phyloP scores from a whole-genome alignment of 2,113 vertebrate species.

The Oxyruncus cristatus region DNA sequence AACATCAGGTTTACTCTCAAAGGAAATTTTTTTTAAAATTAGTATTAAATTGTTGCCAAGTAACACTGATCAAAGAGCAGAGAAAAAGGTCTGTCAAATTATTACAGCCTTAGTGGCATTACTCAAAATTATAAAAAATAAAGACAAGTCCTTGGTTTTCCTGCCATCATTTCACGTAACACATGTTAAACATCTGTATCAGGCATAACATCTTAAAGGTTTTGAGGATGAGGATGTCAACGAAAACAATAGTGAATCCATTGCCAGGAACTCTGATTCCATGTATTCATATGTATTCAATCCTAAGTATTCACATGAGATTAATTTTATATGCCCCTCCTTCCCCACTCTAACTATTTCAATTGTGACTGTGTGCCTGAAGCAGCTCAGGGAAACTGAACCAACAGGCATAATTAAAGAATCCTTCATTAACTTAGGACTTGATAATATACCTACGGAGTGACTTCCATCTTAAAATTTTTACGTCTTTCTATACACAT shows the following conservation, averaged over 20 bases:
- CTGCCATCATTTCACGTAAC: constrained; percentile 10
- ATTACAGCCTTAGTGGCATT: neutral
- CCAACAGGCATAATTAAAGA: neutral
- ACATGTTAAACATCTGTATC: constrained; percentile 28
- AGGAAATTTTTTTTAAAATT: neutral
- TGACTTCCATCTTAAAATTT: neutral
- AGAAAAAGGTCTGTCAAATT: neutral
- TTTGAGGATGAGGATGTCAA: constrained; percentile 48
- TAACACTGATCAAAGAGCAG: neutral
- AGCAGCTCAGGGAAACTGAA: neutral
- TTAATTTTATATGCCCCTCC: constrained; percentile 10
- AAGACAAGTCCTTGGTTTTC: neutral
- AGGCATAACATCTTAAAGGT: constrained; percentile 9
- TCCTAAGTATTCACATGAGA: constrained; percentile 42
- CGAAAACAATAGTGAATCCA: constrained; percentile 40
- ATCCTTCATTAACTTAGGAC: neutral
- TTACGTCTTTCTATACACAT: neutral
- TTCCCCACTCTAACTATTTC: neutral
- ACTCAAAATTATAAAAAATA: neutral
- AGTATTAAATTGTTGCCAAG: neutral
- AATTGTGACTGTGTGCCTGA: neutral
- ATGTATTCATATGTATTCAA: constrained; percentile 20
- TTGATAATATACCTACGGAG: neutral
- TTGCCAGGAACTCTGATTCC: constrained; percentile 43
- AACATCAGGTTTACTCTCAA: neutral